Percentiles rank a stretch among this genome's conserved stretches.
These are phyloP conservation scores for Trichonephila clavata DNA, from an alignment of 1,140 invertebrate species.

Conservation along the genomic window DNA sequence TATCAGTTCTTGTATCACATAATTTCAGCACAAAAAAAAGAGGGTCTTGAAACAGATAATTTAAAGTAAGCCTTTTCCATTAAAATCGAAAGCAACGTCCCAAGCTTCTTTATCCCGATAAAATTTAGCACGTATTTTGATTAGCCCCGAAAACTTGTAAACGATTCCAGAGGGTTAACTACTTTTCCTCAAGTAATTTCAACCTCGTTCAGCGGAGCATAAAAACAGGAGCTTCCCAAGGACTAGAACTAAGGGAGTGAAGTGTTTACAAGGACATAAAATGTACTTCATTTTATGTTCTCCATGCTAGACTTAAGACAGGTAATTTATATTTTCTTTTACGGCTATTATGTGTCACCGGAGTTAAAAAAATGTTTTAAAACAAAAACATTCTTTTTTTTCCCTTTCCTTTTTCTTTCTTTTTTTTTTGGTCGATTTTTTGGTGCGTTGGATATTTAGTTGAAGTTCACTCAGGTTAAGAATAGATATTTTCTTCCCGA, in stretches of 20 bases:
- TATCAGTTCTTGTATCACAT: neutral
- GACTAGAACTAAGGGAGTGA: neutral
- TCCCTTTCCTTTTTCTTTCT: neutral
- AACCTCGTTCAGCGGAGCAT: neutral
- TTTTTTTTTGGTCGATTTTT: neutral
- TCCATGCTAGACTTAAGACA: conserved; percentile 26
- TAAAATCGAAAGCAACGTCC: neutral
- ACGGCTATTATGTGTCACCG: conserved; percentile 41
- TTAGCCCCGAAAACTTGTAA: conserved; percentile 42
- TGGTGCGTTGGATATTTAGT: neutral
- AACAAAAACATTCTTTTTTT: neutral
- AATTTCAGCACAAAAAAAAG: neutral
- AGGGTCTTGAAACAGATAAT: neutral
- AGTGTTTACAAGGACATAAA: conserved; percentile 55
- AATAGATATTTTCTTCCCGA: neutral
- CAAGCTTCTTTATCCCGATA: neutral
- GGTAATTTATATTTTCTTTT: conserved; percentile 44
- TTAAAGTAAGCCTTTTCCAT: neutral
- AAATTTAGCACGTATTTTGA: conserved; percentile 50
- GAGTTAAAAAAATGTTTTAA: conserved; percentile 31
- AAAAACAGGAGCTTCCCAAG: conserved; percentile 21
- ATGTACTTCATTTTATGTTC: conserved; percentile 29
- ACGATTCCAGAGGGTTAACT: conserved; percentile 47
- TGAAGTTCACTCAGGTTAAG: neutral
- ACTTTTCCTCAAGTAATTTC: conserved; percentile 45